Evolutionary conservation across 2,113 vertebrate genomes (phyloP), one percentile per base, ranked within the genome.

Genomic region (Todiramphus chloris): DNA sequence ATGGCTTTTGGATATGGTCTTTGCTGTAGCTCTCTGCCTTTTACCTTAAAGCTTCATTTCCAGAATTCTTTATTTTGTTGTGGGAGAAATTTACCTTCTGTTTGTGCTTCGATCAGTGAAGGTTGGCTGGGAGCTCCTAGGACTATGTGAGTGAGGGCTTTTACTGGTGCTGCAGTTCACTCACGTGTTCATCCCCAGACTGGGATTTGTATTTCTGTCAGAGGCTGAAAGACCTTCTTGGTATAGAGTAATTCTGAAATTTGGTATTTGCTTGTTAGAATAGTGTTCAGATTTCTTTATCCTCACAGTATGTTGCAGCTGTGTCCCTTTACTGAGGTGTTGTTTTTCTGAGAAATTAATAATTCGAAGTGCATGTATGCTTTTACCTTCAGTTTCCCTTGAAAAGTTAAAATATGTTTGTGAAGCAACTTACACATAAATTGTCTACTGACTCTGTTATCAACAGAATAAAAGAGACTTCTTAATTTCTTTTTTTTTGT

Each of bases 161-260:
- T 76, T 58, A 1, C 19, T 53, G 77, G 50, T 76, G 75, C 62
- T 80, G 78, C 28, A 6, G 15, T 62, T 89, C 53, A 20, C 58
- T 60, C 5, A 1, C 0, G 0, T 28, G 27, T 76, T 89, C 44
- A 9, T 55, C 25, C 37, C 35, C 37, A 10, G 0, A 3, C 0
- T 72, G 33, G 24, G 33, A 8, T 68, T 63, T 89, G 39, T 35
- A 13, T 93, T 94, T 35, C 0, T 56, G 69, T 82, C 62, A 75
- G 53, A 50, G 33, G 37, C 59, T 60, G 60, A 39, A 31, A 51
- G 51, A 16, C 23, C 85, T 86, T 20, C 31, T 77, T 74, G 37
- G 8, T 41, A 2, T 24, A 24, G 17, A 5, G 10, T 48, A 5
- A 56, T 60, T 78, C 8, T 50, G 33, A 63, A 56, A 53, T 84